phyloP scores from a whole-genome alignment of 2,113 vertebrate species.

The Labeo catla region DNA sequence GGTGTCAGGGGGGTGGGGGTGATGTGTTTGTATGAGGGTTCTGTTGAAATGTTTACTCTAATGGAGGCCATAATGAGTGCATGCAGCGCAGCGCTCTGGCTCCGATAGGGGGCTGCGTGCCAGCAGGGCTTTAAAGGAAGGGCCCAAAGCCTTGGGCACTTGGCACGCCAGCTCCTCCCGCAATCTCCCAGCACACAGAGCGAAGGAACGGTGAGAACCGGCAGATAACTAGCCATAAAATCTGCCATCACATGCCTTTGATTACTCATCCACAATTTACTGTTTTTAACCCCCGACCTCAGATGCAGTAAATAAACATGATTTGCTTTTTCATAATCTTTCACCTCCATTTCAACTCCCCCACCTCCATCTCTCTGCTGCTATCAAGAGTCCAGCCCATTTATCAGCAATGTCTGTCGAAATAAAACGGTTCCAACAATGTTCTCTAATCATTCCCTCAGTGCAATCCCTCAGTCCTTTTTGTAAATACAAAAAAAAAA shows the following conservation, averaged over 20 bases:
- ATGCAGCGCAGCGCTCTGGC: slow-evolving; percentile 71
- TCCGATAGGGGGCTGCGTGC: slow-evolving; percentile 73
- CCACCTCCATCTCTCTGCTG: slow-evolving; percentile 36
- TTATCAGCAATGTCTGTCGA: slow-evolving; percentile 56
- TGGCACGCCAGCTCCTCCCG: slow-evolving; percentile 70
- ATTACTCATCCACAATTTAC: slow-evolving; percentile 76
- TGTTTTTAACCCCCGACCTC: slow-evolving; percentile 68
- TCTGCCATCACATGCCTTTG: slow-evolving; percentile 77
- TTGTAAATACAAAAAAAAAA: background rate
- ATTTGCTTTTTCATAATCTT: slow-evolving; percentile 58
- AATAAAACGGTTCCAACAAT: slow-evolving; percentile 54
- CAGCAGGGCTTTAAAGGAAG: slow-evolving; percentile 77
- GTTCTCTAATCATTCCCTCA: slow-evolving; percentile 38
- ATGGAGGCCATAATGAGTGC: slow-evolving; percentile 80
- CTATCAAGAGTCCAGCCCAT: slow-evolving; percentile 27
- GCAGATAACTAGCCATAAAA: slow-evolving; percentile 79
- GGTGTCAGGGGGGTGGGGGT: slow-evolving; percentile 55
- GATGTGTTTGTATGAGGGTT: slow-evolving; percentile 56
- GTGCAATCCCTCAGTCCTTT: slow-evolving; percentile 36
- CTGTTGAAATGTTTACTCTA: slow-evolving; percentile 81
- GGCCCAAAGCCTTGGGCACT: slow-evolving; percentile 73
- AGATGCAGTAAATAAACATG: slow-evolving; percentile 70
- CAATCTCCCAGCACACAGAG: slow-evolving; percentile 72
- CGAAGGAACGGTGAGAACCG: slow-evolving; percentile 70
- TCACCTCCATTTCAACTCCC: slow-evolving; percentile 11